Evolutionary conservation across 2,113 vertebrate species (phyloP).

Genomic region (rabbit (Oryctolagus cuniculus)): mOryCun1.1 NC_091438.1:108784001-108784500

Average conservation of each 20-base stretch:
- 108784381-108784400: neutral
- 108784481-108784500: neutral
- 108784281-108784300: neutral
- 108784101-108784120: neutral
- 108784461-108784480: neutral
- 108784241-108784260: neutral
- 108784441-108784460: constrained; percentile 8
- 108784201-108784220: neutral
- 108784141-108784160: neutral
- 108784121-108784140: neutral
- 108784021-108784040: neutral
- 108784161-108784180: neutral
- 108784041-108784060: constrained; percentile 27
- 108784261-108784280: neutral
- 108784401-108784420: neutral
- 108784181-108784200: neutral
- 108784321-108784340: neutral
- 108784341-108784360: neutral
- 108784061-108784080: neutral
- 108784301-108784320: neutral
- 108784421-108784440: neutral
- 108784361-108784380: neutral
- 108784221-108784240: neutral
- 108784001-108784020: neutral
- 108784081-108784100: neutral